Evolutionary conservation across 1,140 invertebrate species (phyloP).

Genomic region (Caenorhabditis latens): DNA sequence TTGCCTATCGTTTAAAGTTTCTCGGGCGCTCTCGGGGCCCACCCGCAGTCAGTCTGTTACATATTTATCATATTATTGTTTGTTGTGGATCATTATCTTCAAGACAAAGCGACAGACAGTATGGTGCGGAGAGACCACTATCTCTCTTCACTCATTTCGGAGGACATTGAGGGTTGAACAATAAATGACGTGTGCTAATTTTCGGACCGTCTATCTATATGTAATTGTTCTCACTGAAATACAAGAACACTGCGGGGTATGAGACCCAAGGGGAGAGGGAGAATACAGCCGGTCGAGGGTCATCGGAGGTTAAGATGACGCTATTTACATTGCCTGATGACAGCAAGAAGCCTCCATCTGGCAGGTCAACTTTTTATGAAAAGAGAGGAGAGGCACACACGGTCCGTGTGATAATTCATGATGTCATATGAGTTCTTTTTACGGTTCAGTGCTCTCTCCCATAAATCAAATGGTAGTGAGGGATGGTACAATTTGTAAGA

Average conservation of each 20-base stretch:
- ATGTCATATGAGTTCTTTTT: not conserved
- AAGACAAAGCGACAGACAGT: conserved; percentile 42
- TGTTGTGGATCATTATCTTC: conserved; percentile 49
- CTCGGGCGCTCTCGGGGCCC: not conserved
- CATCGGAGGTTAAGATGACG: conserved; percentile 47
- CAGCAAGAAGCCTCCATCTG: conserved; percentile 17
- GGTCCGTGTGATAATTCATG: conserved; percentile 15
- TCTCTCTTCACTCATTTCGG: not conserved
- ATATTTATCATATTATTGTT: conserved; percentile 51
- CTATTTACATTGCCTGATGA: conserved; percentile 51
- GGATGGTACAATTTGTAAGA: too few relatives aligned
- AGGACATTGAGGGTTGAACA: not conserved
- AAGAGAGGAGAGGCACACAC: not conserved
- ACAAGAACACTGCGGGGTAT: conserved; percentile 4
- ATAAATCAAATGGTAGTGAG: too few relatives aligned
- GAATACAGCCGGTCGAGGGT: conserved; percentile 43
- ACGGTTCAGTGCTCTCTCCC: too few relatives aligned
- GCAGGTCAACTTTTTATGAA: conserved; percentile 33
- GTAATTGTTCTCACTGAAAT: not conserved
- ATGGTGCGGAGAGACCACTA: conserved; percentile 12
- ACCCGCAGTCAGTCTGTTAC: conserved; percentile 22
- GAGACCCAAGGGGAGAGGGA: not conserved
- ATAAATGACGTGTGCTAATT: conserved; percentile 44
- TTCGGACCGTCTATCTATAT: not conserved
- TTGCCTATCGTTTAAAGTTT: conserved; percentile 9